These are phyloP conservation scores for Paralinhomoeus sp. DNA, from an alignment of 2,888 invertebrate species.

Conservation along the genomic window DNA sequence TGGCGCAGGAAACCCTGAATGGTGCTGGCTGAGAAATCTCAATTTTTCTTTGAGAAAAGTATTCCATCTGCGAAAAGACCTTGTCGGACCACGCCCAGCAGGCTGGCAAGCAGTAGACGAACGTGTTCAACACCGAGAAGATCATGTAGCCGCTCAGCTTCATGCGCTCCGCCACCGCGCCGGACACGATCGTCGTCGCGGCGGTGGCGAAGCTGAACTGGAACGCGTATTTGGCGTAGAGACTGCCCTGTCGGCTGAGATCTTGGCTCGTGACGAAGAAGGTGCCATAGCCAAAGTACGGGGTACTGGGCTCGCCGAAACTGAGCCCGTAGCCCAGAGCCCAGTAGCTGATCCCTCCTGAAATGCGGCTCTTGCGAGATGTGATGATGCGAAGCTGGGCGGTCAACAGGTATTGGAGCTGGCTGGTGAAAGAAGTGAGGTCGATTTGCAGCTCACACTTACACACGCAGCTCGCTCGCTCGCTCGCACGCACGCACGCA, in stretches of 20 bases:
- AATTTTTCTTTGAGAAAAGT: too few species aligned
- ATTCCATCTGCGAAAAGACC: conserved; percentile 57
- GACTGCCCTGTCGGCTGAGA: conserved; percentile 38
- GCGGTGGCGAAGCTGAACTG: conserved; percentile 65
- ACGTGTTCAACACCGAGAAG: conserved; percentile 64
- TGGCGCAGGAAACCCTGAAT: background rate
- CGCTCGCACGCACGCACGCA: too few species aligned
- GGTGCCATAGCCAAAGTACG: conserved; percentile 60
- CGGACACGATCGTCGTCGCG: conserved; percentile 71
- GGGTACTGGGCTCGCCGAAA: conserved; percentile 45
- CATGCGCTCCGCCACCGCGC: conserved; percentile 61
- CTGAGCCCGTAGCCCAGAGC: conserved; percentile 71
- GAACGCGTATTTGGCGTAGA: conserved; percentile 59
- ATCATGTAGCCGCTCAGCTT: conserved; percentile 22
- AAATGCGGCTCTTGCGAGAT: too few species aligned
- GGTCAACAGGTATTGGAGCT: too few species aligned
- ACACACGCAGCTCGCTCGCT: too few species aligned
- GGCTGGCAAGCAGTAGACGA: conserved; percentile 71
- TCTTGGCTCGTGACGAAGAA: conserved; percentile 42
- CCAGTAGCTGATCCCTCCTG: conserved; percentile 48
- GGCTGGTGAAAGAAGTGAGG: too few species aligned
- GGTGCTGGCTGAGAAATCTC: too few species aligned
- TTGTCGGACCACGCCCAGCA: conserved; percentile 33
- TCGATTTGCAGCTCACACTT: too few species aligned
- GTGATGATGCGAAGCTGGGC: too few species aligned